Conservation (phyloP, 1,140 invertebrate species). For the Drosophila jambulina region DNA sequence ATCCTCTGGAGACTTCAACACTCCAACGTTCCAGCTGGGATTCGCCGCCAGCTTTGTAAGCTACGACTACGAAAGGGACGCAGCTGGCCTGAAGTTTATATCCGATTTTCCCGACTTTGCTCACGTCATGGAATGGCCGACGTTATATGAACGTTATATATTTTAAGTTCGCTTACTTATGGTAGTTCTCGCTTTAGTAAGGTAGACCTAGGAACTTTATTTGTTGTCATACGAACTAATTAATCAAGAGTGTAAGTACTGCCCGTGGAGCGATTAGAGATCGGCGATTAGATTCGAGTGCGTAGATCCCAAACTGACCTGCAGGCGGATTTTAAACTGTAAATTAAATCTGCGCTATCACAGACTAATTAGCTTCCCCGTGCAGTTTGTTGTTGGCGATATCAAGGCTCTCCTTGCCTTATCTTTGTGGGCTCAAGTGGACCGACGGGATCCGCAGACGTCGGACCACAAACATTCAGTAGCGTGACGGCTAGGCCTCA, state of each 20-base stretch:
- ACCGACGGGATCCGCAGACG: background rate
- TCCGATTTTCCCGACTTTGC: slow-evolving; percentile 70
- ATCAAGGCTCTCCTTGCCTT: slow-evolving; percentile 9
- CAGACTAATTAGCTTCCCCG: slow-evolving; percentile 15
- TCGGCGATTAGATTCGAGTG: slow-evolving; percentile 25
- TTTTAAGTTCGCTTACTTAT: slow-evolving; percentile 42
- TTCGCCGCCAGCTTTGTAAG: slow-evolving; percentile 70
- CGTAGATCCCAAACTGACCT: slow-evolving; percentile 15
- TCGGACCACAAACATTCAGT: slow-evolving; percentile 19
- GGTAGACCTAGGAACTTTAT: slow-evolving; percentile 4
- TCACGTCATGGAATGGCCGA: slow-evolving; percentile 77
- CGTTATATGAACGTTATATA: slow-evolving; percentile 72
- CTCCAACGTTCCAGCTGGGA: slow-evolving; percentile 66
- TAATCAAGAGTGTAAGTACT: slow-evolving; percentile 1
- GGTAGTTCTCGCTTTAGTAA: slow-evolving; percentile 3
- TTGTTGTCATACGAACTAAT: slow-evolving; percentile 9
- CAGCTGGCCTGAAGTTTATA: slow-evolving; percentile 58
- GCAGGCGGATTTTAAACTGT: slow-evolving; percentile 12
- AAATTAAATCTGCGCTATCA: slow-evolving; percentile 19
- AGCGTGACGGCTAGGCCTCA: background rate
- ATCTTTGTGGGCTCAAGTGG: slow-evolving; percentile 19
- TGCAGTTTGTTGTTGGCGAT: slow-evolving; percentile 4
- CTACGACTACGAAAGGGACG: slow-evolving; percentile 62
- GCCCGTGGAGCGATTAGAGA: slow-evolving; percentile 10
- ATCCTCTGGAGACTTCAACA: slow-evolving; percentile 41